These are phyloP conservation scores for Dryadula phaetusa DNA, from an alignment of 2,888 invertebrate species.

Conservation along the genomic window DNA sequence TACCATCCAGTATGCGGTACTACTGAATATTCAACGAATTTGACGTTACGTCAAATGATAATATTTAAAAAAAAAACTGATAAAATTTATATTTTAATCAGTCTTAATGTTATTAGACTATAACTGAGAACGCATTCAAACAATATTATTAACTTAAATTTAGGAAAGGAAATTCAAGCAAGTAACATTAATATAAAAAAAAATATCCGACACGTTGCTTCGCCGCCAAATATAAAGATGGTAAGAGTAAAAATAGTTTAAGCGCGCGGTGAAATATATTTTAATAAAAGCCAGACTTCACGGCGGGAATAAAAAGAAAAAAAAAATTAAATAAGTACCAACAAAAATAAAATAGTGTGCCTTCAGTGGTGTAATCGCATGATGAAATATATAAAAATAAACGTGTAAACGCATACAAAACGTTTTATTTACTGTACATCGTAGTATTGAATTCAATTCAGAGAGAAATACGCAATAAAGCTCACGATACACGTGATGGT, in stretches of 20 bases:
- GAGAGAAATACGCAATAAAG: constrained; percentile 8
- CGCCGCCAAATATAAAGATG: not conserved
- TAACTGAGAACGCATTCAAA: not conserved
- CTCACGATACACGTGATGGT: not conserved
- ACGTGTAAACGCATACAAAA: constrained; percentile 11
- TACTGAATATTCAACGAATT: constrained; percentile 4
- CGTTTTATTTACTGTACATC: not conserved
- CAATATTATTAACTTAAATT: too few species aligned
- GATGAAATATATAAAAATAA: constrained; percentile 12
- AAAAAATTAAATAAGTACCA: not conserved
- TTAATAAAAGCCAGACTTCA: not conserved
- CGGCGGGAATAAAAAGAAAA: not conserved
- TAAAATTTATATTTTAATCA: not conserved
- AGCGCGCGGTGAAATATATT: not conserved
- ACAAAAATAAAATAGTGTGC: not conserved
- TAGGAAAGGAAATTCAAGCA: not conserved
- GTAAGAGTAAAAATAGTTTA: not conserved
- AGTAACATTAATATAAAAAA: too few species aligned
- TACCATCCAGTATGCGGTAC: not conserved
- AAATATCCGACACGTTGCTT: not conserved
- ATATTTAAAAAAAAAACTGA: constrained; percentile 2
- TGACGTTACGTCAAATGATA: not conserved
- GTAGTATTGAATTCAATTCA: constrained; percentile 6
- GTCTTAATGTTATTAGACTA: not conserved
- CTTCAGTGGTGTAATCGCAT: not conserved